phyloP scores from a whole-genome alignment of 2,797 vertebrate genomes.

The Tadarida brasiliensis region DNA sequence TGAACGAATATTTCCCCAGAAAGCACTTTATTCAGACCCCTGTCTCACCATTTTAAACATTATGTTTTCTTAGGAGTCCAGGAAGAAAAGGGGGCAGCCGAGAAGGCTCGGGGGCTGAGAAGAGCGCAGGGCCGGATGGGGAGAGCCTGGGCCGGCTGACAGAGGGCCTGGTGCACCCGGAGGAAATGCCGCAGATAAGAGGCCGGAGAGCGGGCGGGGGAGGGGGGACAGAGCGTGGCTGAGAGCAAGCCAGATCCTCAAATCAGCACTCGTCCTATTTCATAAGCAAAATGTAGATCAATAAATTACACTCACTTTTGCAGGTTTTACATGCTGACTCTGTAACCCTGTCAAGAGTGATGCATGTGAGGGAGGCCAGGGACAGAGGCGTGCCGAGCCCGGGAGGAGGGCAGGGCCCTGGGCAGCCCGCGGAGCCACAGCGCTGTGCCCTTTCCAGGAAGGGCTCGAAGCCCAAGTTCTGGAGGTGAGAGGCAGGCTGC shows the following conservation, averaged over 20 bases:
- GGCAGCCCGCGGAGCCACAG: neutral
- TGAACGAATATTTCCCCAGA: slow-evolving; percentile 67
- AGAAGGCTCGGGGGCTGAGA: neutral
- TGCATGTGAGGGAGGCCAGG: neutral
- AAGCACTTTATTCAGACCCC: slow-evolving; percentile 41
- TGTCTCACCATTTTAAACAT: slow-evolving; percentile 64
- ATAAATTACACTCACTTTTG: slow-evolving; percentile 81
- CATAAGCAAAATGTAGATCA: slow-evolving; percentile 81
- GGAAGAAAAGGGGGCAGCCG: neutral
- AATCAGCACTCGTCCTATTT: slow-evolving; percentile 83
- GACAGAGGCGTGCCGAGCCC: neutral
- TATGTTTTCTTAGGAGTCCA: slow-evolving; percentile 62
- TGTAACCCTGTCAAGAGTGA: slow-evolving; percentile 70
- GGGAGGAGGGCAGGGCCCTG: neutral
- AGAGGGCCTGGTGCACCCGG: slow-evolving; percentile 51
- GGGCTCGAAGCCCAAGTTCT: neutral
- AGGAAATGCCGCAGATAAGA: slow-evolving; percentile 66
- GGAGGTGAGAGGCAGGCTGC: neutral
- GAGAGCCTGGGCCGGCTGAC: neutral
- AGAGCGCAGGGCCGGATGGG: neutral
- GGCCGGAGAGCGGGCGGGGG: neutral
- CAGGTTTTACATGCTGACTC: slow-evolving; percentile 81
- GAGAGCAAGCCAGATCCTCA: slow-evolving; percentile 74
- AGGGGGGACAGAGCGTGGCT: rapidly evolving
- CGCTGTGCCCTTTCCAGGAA: neutral